Conservation (phyloP, 2,888 invertebrate genomes). For the Dryomyza anilis region DNA sequence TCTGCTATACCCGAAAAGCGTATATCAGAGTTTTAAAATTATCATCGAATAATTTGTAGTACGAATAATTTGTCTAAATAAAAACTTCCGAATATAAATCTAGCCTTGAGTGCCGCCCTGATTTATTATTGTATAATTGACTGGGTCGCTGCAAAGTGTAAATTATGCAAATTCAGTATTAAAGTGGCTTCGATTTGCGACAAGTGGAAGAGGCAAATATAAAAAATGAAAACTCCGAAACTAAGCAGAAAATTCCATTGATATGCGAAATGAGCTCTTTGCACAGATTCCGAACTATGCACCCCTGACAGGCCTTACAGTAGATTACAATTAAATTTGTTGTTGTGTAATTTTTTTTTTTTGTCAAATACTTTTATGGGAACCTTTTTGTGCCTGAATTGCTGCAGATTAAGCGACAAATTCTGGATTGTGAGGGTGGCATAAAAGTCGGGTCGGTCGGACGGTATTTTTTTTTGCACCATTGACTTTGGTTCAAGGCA, state of each 20-base stretch:
- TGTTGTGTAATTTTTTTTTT: constrained; percentile 3
- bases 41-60: too few relatives aligned
- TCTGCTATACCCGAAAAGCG: too few relatives aligned
- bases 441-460: background rate
- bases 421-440: background rate
- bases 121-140: too few relatives aligned
- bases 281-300: background rate
- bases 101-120: too few relatives aligned
- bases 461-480: constrained; percentile 40
- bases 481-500: constrained; percentile 51
- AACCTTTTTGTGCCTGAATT: constrained; percentile 33
- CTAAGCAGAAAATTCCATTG: constrained; percentile 9
- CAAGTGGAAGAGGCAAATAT: constrained; percentile 27
- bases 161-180: constrained; percentile 51
- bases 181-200: constrained; percentile 37
- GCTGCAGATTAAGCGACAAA: constrained; percentile 37
- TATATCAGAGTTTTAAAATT: too few relatives aligned
- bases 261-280: constrained; percentile 7
- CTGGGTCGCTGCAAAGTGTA: constrained; percentile 30
- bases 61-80: too few relatives aligned
- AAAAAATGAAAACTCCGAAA: background rate
- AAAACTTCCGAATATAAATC: too few relatives aligned
- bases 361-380: constrained; percentile 9
- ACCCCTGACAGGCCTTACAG: background rate
- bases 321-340: constrained; percentile 50